Base-by-base conservation (phyloP, 2,888 invertebrate species). In the Eurytoma adleriae region DNA sequence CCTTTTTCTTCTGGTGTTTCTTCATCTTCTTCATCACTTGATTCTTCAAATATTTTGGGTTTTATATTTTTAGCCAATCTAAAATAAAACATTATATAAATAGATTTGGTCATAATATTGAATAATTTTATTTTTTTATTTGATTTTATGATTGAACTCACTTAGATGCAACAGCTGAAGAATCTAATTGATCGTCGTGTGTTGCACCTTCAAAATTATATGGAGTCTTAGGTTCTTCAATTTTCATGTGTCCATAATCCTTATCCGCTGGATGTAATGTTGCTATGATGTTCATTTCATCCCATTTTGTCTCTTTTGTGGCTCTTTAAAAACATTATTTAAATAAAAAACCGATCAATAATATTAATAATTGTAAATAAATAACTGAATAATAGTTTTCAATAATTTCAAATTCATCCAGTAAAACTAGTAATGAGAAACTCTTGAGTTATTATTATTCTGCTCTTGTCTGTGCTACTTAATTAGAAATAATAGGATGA, bases 161-260 rank as follows among this genome's bases (percentile, higher is more conserved):
- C 94, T 96, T 96, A 86, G 96, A 95, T 68, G 96, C 95, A 82
- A 97, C 91, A 79, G 95, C 93, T 83, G 94, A 93, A 0, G 96
- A 95, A 87, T 93, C 92, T 69, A 92, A 90, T 48, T 93, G 92
- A 85, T 94, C 94, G 67, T 92, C 91, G 87, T 94, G 94, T 52
- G 89, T 91, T n/a, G 90, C 85, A 64, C 90, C 88, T 83, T 91
- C 91, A 84, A 93, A 94, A 89, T 94, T 94, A 87, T 94, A 96
- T 0, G 99, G 99, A 40, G 99, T 99, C 91, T 99, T 99, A 1
- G 99, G 99, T 91, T 99, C 99, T 87, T 98, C 97, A 84, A 96
- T 95, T 92, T 99, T 99, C 98, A 99, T 99, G 89, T 98, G 98
- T 12, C 99, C 99, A 91, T 99, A 99, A 92, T 99, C 99, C 92